Conservation (phyloP, 1,140 invertebrate species). For the Neocloeon triangulifer region DNA sequence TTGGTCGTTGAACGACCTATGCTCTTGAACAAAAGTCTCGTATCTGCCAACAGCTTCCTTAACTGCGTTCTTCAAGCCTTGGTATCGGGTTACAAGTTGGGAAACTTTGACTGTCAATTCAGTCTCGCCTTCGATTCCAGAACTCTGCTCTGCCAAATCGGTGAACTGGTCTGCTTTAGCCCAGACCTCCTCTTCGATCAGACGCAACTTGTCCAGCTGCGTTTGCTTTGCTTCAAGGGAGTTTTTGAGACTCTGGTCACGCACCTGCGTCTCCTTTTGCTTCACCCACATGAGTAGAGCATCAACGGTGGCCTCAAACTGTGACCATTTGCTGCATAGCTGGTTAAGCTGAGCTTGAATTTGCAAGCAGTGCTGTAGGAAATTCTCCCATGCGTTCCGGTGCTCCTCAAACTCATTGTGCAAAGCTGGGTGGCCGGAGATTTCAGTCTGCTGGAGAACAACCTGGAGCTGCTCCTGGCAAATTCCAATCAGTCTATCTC, state of each 20-base stretch:
- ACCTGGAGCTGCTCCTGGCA: constrained; percentile 45
- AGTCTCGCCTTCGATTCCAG: constrained; percentile 45
- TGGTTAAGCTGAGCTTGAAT: constrained; percentile 42
- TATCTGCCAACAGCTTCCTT: constrained; percentile 60
- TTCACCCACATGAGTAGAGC: constrained; percentile 62
- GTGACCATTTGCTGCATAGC: constrained; percentile 48
- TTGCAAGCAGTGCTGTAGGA: constrained; percentile 42
- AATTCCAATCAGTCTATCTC: constrained; percentile 42
- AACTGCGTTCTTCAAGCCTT: constrained; percentile 57
- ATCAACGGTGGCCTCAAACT: constrained; percentile 55
- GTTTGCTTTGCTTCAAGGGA: constrained; percentile 56
- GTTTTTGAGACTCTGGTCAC: constrained; percentile 75
- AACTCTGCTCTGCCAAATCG: constrained; percentile 37
- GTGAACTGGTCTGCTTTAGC: constrained; percentile 47
- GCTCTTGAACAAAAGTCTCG: constrained; percentile 64
- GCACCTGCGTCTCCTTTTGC: constrained; percentile 56
- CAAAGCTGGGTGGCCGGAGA: constrained; percentile 48
- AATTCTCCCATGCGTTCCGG: constrained; percentile 46
- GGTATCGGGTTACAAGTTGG: constrained; percentile 60
- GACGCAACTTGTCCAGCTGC: constrained; percentile 57
- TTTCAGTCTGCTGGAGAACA: constrained; percentile 54
- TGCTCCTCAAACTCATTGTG: constrained; percentile 47
- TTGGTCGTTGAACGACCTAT: constrained; percentile 54
- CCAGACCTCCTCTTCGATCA: constrained; percentile 46
- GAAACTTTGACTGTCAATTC: constrained; percentile 52